Conservation (phyloP, 1,140 invertebrate genomes). For the Luehdorfia chinensis region DNA sequence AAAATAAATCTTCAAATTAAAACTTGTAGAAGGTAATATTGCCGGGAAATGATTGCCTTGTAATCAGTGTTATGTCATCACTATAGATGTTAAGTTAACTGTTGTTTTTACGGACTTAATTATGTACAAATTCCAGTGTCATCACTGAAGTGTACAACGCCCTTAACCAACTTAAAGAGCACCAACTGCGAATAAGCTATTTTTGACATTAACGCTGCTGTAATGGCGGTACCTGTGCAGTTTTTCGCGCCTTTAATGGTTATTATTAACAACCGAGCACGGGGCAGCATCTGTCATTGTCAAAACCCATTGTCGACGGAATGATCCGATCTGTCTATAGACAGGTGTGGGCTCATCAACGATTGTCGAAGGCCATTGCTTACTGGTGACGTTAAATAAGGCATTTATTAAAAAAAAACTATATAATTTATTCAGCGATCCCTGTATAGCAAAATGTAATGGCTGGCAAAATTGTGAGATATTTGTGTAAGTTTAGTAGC, state of each 20-base stretch:
- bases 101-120: no score
- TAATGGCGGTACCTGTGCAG: conserved; percentile 5
- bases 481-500: no score
- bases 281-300: conserved; percentile 13
- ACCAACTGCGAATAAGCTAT: conserved; percentile 1
- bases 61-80: no score
- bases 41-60: no score
- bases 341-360: neutral
- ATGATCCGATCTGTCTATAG: neutral
- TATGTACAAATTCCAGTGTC: neutral
- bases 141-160: neutral
- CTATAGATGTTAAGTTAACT: no score
- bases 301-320: conserved; percentile 13
- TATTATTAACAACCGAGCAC: conserved; percentile 7
- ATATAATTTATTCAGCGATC: neutral
- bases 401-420: neutral
- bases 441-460: no score
- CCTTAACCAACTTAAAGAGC: conserved; percentile 8
- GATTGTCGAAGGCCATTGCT: neutral
- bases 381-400: neutral
- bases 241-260: conserved; percentile 17
- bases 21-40: no score
- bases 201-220: conserved; percentile 3
- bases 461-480: no score
- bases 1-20: no score